Conservation (phyloP, 2,888 invertebrate genomes). For the Drosophila atripex region DNA sequence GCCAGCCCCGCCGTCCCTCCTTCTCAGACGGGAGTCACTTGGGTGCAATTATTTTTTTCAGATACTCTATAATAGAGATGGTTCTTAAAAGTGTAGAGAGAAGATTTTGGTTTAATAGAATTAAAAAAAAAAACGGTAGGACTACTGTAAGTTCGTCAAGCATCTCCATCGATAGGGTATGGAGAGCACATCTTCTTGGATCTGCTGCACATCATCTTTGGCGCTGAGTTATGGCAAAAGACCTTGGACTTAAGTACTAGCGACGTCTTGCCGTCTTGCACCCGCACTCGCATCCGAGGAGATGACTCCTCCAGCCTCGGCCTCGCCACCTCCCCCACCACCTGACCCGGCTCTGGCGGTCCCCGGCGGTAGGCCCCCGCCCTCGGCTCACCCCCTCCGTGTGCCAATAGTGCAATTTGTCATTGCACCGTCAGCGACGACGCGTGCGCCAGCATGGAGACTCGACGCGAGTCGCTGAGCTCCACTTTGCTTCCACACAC, state of each 20-base stretch:
- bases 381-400: slow-evolving; percentile 9
- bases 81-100: background rate
- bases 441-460: slow-evolving; percentile 63
- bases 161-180: background rate
- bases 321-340: slow-evolving; percentile 1
- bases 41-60: slow-evolving; percentile 74
- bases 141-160: background rate
- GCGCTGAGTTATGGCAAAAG: slow-evolving; percentile 67
- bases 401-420: slow-evolving; percentile 65
- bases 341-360: slow-evolving; percentile 11
- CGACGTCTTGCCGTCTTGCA: slow-evolving; percentile 46
- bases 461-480: slow-evolving; percentile 25
- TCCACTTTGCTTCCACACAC: slow-evolving; percentile 9
- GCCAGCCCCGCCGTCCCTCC: slow-evolving; percentile 8
- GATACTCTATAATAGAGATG: slow-evolving; percentile 57
- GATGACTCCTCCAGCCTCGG: background rate
- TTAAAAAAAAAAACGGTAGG: too few species aligned
- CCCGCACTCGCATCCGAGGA: slow-evolving; percentile 42
- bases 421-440: slow-evolving; percentile 65
- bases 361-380: background rate
- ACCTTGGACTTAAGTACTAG: slow-evolving; percentile 66
- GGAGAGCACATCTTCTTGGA: background rate
- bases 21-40: slow-evolving; percentile 47
- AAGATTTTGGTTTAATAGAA: background rate
- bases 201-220: slow-evolving; percentile 58